A percentile compares a stretch with the other conserved stretches of the same genome.
These are phyloP conservation scores for Umimayanthus chanpuru DNA, from an alignment of 92 coral and sea anemone species.

Conservation along the genomic window DNA sequence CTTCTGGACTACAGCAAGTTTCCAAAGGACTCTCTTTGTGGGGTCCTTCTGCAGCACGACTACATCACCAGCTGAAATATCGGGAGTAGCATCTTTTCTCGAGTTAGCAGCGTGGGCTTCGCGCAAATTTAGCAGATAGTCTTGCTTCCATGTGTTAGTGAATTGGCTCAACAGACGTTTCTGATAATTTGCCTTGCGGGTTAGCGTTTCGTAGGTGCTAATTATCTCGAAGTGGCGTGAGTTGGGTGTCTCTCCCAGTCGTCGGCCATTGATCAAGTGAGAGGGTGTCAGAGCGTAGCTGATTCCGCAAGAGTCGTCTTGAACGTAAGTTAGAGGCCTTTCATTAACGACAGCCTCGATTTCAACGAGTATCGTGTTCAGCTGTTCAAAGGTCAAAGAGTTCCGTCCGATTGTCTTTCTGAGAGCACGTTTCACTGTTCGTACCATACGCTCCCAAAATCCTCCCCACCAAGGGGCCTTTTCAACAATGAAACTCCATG, in stretches of 20 bases:
- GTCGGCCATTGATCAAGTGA: conserved; percentile 60
- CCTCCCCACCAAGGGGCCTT: conserved; percentile 56
- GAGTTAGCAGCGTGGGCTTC: conserved; percentile 3
- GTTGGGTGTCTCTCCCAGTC: conserved; percentile 52
- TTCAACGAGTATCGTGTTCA: conserved; percentile 39
- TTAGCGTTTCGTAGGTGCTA: conserved; percentile 50
- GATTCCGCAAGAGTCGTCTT: conserved; percentile 47
- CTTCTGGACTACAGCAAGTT: conserved; percentile 53
- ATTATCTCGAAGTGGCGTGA: conserved; percentile 54
- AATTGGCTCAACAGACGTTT: conserved; percentile 46
- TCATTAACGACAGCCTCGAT: conserved; percentile 29
- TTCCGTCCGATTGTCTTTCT: conserved; percentile 31
- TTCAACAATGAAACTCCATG: conserved; percentile 45
- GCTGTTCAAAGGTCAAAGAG: conserved; percentile 36
- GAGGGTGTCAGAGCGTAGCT: conserved; percentile 59
- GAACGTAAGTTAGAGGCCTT: conserved; percentile 43
- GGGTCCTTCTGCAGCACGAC: conserved; percentile 51
- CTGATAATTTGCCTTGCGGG: conserved; percentile 44
- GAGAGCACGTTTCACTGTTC: conserved; percentile 25
- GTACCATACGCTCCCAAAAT: conserved; percentile 41
- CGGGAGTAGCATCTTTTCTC: neutral
- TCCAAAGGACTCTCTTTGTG: conserved; percentile 53
- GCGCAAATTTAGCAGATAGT: conserved; percentile 29
- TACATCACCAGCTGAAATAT: conserved; percentile 48
- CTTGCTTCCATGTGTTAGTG: conserved; percentile 45